Conservation (phyloP, 1,140 invertebrate species). For the Eciton burchellii region DNA sequence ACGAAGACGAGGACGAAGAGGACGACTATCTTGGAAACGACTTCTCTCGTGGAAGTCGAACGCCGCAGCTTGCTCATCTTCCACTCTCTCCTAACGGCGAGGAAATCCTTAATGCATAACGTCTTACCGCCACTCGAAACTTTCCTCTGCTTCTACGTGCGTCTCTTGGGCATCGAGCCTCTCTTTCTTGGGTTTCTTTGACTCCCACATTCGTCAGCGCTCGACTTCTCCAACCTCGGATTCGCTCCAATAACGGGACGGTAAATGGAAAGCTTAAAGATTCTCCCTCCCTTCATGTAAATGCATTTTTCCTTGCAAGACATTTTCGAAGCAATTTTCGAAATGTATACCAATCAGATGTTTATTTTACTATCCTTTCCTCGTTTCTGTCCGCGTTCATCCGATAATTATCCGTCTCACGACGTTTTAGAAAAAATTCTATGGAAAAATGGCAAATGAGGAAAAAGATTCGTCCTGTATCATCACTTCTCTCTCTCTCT, state of each 20-base stretch:
- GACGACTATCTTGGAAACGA: conserved; percentile 22
- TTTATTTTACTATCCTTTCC: too few relatives aligned
- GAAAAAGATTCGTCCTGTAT: too few relatives aligned
- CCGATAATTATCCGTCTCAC: too few relatives aligned
- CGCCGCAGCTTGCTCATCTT: conserved; percentile 8
- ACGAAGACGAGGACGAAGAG: too few relatives aligned
- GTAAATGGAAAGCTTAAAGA: background rate
- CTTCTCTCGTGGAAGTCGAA: conserved; percentile 20
- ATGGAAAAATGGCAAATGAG: too few relatives aligned
- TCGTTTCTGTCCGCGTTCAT: too few relatives aligned
- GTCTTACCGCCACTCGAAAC: conserved; percentile 19
- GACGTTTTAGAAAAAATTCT: too few relatives aligned
- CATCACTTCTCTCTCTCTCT: background rate
- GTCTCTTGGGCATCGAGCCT: conserved; percentile 14
- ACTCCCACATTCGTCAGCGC: conserved; percentile 5
- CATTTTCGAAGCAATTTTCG: too few relatives aligned
- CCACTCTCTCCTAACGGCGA: background rate
- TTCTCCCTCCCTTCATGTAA: background rate
- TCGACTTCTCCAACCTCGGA: background rate
- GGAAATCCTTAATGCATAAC: conserved; percentile 47
- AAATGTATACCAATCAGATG: too few relatives aligned
- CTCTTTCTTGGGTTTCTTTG: conserved; percentile 1
- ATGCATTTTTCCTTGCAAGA: background rate
- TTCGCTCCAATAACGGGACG: background rate
- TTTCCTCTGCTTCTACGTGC: conserved; percentile 5